These are phyloP conservation scores for Andrena bucephala DNA, from an alignment of 2,888 invertebrate species.

Conservation along the genomic window DNA sequence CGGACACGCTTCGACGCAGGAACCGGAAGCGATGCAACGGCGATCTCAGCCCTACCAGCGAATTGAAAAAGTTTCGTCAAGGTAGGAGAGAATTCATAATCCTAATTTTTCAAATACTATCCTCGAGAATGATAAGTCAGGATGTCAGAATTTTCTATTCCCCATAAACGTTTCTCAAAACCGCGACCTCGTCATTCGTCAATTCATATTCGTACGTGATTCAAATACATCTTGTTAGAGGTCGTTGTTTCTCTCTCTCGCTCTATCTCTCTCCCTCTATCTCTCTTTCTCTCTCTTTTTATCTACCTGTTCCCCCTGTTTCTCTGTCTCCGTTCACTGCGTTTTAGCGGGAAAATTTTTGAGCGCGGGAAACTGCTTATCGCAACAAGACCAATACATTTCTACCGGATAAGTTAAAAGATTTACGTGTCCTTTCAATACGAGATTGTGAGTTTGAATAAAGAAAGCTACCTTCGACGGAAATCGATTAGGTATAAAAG, in stretches of 20 bases:
- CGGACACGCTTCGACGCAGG: slow-evolving; percentile 60
- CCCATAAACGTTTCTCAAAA: slow-evolving; percentile 6
- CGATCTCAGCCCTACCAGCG: slow-evolving; percentile 63
- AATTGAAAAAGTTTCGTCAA: slow-evolving; percentile 75
- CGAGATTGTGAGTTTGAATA: background rate
- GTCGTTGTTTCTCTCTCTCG: slow-evolving; percentile 52
- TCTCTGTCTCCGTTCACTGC: slow-evolving; percentile 1
- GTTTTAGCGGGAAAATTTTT: slow-evolving; percentile 52
- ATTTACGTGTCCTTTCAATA: background rate
- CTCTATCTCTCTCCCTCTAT: slow-evolving; percentile 14
- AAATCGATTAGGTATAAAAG: background rate
- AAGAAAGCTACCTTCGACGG: background rate
- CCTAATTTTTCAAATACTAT: background rate
- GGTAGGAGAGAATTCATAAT: slow-evolving; percentile 74
- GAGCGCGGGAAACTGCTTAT: slow-evolving; percentile 13
- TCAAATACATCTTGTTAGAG: slow-evolving; percentile 59
- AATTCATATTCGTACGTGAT: slow-evolving; percentile 65
- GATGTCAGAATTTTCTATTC: slow-evolving; percentile 13
- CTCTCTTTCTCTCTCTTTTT: slow-evolving; percentile 8
- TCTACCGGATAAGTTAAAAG: background rate
- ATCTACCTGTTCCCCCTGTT: background rate
- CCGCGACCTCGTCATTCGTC: slow-evolving; percentile 29
- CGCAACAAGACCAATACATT: background rate
- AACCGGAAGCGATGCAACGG: slow-evolving; percentile 77
- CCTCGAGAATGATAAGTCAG: background rate